Evolutionary conservation across 2,113 vertebrate species (phyloP).

Genomic region (Phodopus roborovskii): DNA sequence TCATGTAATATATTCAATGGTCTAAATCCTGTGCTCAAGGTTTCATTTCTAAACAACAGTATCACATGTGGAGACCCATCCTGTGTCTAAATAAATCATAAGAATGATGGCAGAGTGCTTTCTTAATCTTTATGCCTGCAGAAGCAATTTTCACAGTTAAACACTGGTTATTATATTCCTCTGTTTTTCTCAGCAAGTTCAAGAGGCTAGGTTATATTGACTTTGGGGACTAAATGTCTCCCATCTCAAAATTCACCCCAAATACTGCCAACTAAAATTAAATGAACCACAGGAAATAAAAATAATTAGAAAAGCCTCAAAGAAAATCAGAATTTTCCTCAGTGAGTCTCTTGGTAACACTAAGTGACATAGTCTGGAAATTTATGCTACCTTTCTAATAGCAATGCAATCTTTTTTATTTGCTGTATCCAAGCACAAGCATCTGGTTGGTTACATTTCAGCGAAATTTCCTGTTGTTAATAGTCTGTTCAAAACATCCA

Average conservation of each 20-base stretch:
- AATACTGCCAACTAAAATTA: conserved; percentile 15
- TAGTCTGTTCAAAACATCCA: conserved; percentile 58
- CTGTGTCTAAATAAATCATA: background rate
- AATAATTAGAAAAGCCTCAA: conserved; percentile 68
- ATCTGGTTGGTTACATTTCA: conserved; percentile 68
- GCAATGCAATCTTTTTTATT: conserved; percentile 67
- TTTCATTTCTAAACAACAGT: conserved; percentile 18
- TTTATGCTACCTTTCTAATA: conserved; percentile 65
- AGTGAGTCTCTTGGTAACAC: conserved; percentile 39
- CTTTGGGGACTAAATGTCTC: conserved; percentile 27
- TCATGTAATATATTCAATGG: background rate
- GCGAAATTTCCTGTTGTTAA: conserved; percentile 66
- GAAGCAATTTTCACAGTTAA: background rate
- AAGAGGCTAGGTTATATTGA: background rate
- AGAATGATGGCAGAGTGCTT: background rate
- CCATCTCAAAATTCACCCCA: conserved; percentile 23
- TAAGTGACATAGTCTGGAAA: conserved; percentile 39
- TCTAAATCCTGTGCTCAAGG: background rate
- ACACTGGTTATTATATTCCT: background rate
- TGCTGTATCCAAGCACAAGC: conserved; percentile 48
- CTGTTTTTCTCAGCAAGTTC: background rate
- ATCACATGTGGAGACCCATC: background rate
- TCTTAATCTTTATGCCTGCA: background rate
- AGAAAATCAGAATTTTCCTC: conserved; percentile 44
- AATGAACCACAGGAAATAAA: conserved; percentile 57